Percentiles rank a stretch among this genome's conserved stretches.
These are phyloP conservation scores for Pelvicachromis taeniatus DNA, from an alignment of 2,113 vertebrate species.

Conservation along the genomic window DNA sequence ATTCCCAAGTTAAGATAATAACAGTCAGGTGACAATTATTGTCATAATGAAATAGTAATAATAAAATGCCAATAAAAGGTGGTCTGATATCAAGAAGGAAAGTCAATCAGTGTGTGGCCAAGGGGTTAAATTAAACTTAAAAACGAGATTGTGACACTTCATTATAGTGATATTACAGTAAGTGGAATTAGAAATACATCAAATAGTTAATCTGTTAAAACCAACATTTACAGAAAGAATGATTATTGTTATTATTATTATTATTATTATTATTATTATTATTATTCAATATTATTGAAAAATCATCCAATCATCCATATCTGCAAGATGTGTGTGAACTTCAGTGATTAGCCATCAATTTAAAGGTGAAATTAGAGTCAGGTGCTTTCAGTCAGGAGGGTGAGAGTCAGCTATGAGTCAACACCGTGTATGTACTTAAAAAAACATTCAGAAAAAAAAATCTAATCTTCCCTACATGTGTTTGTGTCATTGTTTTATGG, in stretches of 20 bases:
- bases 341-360: background rate
- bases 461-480: background rate
- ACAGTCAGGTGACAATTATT: background rate
- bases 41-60: background rate
- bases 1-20: background rate
- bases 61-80: background rate
- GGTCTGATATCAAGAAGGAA: background rate
- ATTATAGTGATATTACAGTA: background rate
- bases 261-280: background rate
- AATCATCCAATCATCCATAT: background rate
- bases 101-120: background rate
- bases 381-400: background rate
- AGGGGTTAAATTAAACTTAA: background rate
- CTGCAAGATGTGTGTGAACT: background rate
- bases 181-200: background rate
- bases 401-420: background rate
- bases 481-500: background rate
- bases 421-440: background rate
- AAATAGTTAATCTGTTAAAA: background rate
- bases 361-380: background rate
- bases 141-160: background rate
- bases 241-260: background rate
- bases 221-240: background rate
- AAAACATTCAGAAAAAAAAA: background rate
- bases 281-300: background rate